Percentiles rank a stretch among this genome's conserved stretches.
These are phyloP conservation scores for Odontamblyopus lacepedii DNA, from an alignment of 2,797 vertebrate species.

Conservation along the genomic window DNA sequence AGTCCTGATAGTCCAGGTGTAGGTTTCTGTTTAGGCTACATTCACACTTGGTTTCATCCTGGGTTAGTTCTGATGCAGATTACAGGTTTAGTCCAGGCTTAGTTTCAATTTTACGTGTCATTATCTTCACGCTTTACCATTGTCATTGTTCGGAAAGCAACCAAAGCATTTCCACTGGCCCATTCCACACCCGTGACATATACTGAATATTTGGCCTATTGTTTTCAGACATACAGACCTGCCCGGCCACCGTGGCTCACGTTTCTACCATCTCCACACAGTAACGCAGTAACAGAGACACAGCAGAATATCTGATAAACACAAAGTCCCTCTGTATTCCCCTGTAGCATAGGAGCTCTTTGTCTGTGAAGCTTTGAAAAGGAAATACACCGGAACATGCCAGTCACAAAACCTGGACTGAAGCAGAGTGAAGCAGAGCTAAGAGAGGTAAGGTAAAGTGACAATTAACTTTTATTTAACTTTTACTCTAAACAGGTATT, in stretches of 20 bases:
- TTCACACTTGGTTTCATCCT: no score
- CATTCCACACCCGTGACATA: conserved; percentile 4
- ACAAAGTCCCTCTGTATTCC: conserved; percentile 33
- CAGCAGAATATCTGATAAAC: conserved; percentile 53
- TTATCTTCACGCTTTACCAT: background rate
- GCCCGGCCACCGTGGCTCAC: conserved; percentile 15
- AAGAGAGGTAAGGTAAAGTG: conserved; percentile 50
- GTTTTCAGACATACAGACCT: conserved; percentile 20
- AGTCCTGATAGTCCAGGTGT: background rate
- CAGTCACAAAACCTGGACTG: conserved; percentile 22
- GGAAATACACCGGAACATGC: conserved; percentile 54
- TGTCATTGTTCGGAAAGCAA: background rate
- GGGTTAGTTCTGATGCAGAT: no score
- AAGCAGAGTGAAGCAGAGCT: conserved; percentile 25
- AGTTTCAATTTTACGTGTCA: background rate
- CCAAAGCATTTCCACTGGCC: background rate
- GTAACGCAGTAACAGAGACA: conserved; percentile 8
- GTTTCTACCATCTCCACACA: conserved; percentile 18
- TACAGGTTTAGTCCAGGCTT: background rate
- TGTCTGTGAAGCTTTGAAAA: conserved; percentile 61
- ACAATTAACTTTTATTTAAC: conserved; percentile 12
- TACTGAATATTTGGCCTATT: conserved; percentile 14
- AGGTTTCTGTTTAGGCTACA: no score
- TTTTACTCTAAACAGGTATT: background rate
- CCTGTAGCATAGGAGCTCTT: conserved; percentile 37